Evolutionary conservation across 1,140 invertebrate genomes (phyloP).

Genomic region (Alviniconcha marisindica): DNA sequence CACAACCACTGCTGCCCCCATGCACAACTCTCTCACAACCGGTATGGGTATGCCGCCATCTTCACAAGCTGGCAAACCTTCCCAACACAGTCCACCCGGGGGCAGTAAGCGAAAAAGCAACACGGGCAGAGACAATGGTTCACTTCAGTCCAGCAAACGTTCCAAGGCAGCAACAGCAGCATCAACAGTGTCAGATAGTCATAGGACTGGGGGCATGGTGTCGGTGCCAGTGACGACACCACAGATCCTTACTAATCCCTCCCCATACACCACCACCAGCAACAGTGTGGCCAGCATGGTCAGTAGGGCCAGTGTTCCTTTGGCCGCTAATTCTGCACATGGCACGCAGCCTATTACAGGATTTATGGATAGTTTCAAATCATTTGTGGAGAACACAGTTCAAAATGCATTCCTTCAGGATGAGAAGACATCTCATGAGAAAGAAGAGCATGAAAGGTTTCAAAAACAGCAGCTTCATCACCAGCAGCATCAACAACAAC

Average conservation of each 20-base stretch:
- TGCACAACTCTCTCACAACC: slow-evolving; percentile 22
- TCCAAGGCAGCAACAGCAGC: slow-evolving; percentile 54
- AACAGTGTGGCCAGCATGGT: slow-evolving; percentile 50
- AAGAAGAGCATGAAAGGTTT: slow-evolving; percentile 32
- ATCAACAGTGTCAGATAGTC: slow-evolving; percentile 64
- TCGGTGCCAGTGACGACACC: slow-evolving; percentile 81
- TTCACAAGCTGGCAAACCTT: slow-evolving; percentile 43
- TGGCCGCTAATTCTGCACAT: slow-evolving; percentile 51
- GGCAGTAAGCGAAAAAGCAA: slow-evolving; percentile 50
- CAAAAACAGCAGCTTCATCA: slow-evolving; percentile 24
- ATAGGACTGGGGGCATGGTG: slow-evolving; percentile 36
- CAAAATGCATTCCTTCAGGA: slow-evolving; percentile 74
- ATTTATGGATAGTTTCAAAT: slow-evolving; percentile 74
- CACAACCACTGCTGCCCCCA: slow-evolving; percentile 29
- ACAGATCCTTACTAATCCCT: slow-evolving; percentile 78
- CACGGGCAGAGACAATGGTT: slow-evolving; percentile 36
- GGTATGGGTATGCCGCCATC: slow-evolving; percentile 45
- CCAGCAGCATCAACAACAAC: slow-evolving; percentile 17
- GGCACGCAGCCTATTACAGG: slow-evolving; percentile 77
- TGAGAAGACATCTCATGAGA: slow-evolving; percentile 42
- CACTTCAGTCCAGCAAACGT: slow-evolving; percentile 23
- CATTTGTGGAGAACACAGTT: slow-evolving; percentile 75
- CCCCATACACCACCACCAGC: slow-evolving; percentile 78
- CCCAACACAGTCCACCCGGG: slow-evolving; percentile 82
- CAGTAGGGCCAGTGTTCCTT: slow-evolving; percentile 28